Percentiles rank a stretch among this genome's conserved stretches.
phyloP scores from a whole-genome alignment of 2,888 invertebrate genomes.

The Isotomurus palustris region DNA sequence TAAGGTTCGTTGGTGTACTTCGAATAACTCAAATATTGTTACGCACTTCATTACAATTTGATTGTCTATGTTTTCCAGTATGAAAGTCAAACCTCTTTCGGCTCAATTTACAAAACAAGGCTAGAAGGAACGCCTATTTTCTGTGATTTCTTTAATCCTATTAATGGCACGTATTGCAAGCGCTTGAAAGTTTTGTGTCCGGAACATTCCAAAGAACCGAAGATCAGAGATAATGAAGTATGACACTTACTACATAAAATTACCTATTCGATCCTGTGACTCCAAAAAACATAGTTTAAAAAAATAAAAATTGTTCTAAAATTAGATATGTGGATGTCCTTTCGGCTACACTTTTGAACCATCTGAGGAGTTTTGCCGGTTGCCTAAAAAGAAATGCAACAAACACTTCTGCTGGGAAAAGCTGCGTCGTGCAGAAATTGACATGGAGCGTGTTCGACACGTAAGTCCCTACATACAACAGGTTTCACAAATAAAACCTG shows the following conservation, averaged over 20 bases:
- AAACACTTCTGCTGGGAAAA: conserved; percentile 96
- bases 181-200: conserved; percentile 91
- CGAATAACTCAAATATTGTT: background rate
- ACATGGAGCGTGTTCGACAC: conserved; percentile 71
- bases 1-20: conserved; percentile 57
- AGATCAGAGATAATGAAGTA: conserved; percentile 71
- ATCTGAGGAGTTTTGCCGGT: conserved; percentile 74
- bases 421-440: conserved; percentile 85
- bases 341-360: conserved; percentile 63
- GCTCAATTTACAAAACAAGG: conserved; percentile 86
- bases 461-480: conserved; percentile 48
- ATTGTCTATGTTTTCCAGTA: conserved; percentile 56
- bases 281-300: no score
- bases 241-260: background rate
- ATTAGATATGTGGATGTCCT: conserved; percentile 89
- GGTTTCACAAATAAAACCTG: background rate
- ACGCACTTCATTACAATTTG: background rate
- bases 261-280: background rate
- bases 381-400: conserved; percentile 83
- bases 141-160: conserved; percentile 90
- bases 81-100: conserved; percentile 95
- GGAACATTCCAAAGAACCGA: conserved; percentile 92
- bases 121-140: conserved; percentile 96
- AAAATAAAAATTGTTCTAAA: background rate
- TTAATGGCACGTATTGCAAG: conserved; percentile 90